Conservation (phyloP, 2,888 invertebrate species). For the Tryphoninae sp. region DNA sequence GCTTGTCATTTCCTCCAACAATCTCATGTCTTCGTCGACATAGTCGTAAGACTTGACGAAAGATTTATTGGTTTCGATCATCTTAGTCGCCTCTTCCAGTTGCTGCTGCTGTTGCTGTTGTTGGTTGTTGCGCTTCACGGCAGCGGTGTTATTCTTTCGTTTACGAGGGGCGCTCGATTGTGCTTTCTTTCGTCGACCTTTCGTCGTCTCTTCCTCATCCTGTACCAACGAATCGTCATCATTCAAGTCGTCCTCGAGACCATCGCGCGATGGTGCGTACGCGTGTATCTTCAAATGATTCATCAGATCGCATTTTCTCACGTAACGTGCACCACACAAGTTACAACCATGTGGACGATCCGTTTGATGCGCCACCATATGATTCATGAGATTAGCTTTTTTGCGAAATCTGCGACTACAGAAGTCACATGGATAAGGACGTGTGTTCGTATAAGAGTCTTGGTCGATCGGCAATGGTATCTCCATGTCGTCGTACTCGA, state of each 20-base stretch:
- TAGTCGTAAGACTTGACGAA: conserved; percentile 80
- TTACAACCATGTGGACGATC: conserved; percentile 92
- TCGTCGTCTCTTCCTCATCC: conserved; percentile 75
- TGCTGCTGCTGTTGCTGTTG: background rate
- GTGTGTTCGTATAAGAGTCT: conserved; percentile 88
- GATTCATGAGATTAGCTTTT: conserved; percentile 92
- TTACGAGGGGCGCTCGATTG: conserved; percentile 79
- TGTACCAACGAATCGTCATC: conserved; percentile 77
- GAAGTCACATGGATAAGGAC: conserved; percentile 93
- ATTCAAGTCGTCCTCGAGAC: conserved; percentile 83
- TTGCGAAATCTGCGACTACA: conserved; percentile 92
- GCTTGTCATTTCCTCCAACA: conserved; percentile 81
- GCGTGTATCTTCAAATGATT: conserved; percentile 93
- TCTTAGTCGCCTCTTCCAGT: conserved; percentile 50
- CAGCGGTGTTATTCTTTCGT: conserved; percentile 76
- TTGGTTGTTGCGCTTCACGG: conserved; percentile 67
- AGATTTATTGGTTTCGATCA: conserved; percentile 59
- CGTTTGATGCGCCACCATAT: conserved; percentile 93
- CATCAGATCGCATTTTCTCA: conserved; percentile 90
- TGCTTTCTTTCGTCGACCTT: conserved; percentile 79
- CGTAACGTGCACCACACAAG: conserved; percentile 90
- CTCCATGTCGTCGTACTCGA: conserved; percentile 87
- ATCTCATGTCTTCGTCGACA: conserved; percentile 82
- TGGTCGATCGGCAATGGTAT: conserved; percentile 92
- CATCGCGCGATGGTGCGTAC: conserved; percentile 86